Conservation (phyloP, 2,113 vertebrate genomes). For the Alosa alosa region DNA sequence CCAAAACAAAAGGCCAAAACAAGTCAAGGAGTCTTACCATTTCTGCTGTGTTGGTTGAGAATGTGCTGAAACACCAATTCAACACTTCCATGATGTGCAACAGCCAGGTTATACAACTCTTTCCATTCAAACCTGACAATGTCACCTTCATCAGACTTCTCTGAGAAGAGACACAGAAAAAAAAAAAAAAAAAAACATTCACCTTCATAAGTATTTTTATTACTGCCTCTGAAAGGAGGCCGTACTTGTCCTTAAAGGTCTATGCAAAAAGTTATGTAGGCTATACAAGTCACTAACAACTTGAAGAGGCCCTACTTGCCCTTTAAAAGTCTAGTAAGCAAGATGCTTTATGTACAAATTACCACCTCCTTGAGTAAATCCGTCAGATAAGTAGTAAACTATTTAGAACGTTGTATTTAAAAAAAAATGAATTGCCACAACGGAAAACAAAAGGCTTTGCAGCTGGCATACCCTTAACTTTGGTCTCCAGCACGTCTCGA, state of each 20-base stretch:
- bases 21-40: constrained; percentile 35
- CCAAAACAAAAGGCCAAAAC: too few relatives aligned
- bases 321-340: too few relatives aligned
- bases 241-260: too few relatives aligned
- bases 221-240: too few relatives aligned
- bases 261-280: too few relatives aligned
- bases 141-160: constrained; percentile 41
- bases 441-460: background rate
- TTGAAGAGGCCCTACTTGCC: too few relatives aligned
- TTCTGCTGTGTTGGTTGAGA: constrained; percentile 48
- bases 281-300: too few relatives aligned
- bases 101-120: constrained; percentile 50
- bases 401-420: background rate
- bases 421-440: background rate
- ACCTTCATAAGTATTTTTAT: too few relatives aligned
- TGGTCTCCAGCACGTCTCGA: constrained; percentile 40
- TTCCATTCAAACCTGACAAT: constrained; percentile 57
- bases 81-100: constrained; percentile 46
- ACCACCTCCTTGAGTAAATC: background rate
- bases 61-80: constrained; percentile 50
- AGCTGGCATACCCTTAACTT: constrained; percentile 44
- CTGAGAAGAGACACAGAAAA: constrained; percentile 30
- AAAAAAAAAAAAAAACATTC: too few relatives aligned
- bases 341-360: too few relatives aligned
- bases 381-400: background rate